Evolutionary conservation across 1,140 invertebrate species (phyloP).

Genomic region (Ceratina australensis): DNA sequence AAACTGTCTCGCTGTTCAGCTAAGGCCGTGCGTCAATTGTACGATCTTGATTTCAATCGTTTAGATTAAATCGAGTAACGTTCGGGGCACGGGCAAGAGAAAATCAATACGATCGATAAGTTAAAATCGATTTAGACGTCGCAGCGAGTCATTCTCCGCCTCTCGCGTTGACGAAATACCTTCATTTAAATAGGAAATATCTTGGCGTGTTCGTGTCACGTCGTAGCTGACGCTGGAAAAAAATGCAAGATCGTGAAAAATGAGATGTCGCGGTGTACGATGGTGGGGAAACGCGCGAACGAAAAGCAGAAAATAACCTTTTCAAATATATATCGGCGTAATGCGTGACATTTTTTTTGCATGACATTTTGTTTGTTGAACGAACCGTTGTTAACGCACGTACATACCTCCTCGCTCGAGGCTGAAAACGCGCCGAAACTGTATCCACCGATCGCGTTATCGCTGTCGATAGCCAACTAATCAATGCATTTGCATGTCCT

Average conservation of each 20-base stretch:
- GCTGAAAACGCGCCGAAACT: background rate
- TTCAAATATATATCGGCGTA: background rate
- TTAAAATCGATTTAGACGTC: constrained; percentile 9
- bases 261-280: constrained; percentile 47
- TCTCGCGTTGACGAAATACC: no score
- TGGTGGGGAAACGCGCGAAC: constrained; percentile 20
- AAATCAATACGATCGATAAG: constrained; percentile 25
- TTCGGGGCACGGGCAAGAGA: background rate
- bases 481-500: constrained; percentile 50
- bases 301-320: background rate
- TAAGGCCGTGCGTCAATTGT: no score
- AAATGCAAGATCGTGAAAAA: constrained; percentile 61
- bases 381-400: background rate
- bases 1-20: no score
- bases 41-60: constrained; percentile 24
- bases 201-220: background rate
- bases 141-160: no score
- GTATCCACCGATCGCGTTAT: constrained; percentile 1
- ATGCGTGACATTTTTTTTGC: background rate
- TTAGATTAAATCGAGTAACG: constrained; percentile 24
- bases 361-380: background rate
- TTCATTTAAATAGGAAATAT: no score
- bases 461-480: constrained; percentile 15
- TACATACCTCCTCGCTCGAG: no score
- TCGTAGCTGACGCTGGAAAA: background rate